Evolutionary conservation across 2,888 invertebrate genomes (phyloP), one percentile per base, ranked within the genome.

Genomic region (Papilio gigon): DNA sequence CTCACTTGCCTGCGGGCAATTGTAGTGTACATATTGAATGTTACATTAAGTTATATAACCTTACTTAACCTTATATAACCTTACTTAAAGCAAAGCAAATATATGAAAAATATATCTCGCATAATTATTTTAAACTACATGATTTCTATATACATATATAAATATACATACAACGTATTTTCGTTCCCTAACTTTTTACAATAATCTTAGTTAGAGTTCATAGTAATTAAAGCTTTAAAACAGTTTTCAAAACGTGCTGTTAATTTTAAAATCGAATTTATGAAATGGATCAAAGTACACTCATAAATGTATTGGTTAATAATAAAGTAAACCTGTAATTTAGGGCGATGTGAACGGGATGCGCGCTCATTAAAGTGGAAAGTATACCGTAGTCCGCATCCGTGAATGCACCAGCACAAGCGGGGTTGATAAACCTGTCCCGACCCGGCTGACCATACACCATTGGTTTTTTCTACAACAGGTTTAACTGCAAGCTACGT

Each of bases 341-440:
- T 75, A 71, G 76, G 75, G 73, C 79, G 78, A 72, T 71, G 73
- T 76, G 79, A 83, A 80, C 83, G 84, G 86, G 84, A 86, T 84
- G 80, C 84, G 85, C 77, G 79, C 86, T 86, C 86, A 83, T 87
- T 89, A 84, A 82, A 81, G 68, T 68, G 68, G 60, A 60, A 68
- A 68, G 85, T 82, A 84, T 87, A 88, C 90, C 90, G 90, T 90
- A 90, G 87, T 87, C 86, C 85, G 85, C 84, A 89, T 91, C 89
- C 90, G 90, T 85, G 82, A 89, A 84, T 85, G 82, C 81, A 80
- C 30, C 78, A 80, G 82, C 86, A 84, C 83, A 83, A 85, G 87
- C 83, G 82, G 81, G 83, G 86, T 85, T 85, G 85, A 81, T 78
- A 85, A 88, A 89, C 90, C 88, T 85, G 90, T 89, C 85, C 76